Evolutionary conservation across 2,888 invertebrate species (phyloP).

Genomic region (Cephus pulcher): DNA sequence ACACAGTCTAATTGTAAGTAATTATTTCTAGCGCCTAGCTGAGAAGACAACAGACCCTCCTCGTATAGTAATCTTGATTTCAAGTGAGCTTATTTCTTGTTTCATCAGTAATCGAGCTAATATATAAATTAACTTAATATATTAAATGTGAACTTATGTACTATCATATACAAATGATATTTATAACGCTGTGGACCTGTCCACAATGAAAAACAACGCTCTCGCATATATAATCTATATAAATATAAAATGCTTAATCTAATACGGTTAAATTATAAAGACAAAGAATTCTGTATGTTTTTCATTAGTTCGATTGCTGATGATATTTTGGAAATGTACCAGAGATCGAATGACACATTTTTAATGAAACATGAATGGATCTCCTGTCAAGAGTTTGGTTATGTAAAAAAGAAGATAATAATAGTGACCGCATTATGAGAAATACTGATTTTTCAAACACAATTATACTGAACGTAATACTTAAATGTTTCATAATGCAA

Average conservation of each 20-base stretch:
- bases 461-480: background rate
- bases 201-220: slow-evolving; percentile 46
- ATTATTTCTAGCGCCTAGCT: background rate
- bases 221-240: slow-evolving; percentile 37
- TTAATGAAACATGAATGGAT: background rate
- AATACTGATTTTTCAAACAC: background rate
- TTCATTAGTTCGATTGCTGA: slow-evolving; percentile 21
- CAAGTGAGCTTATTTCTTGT: slow-evolving; percentile 24
- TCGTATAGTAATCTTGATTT: slow-evolving; percentile 45
- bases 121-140: slow-evolving; percentile 44
- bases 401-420: background rate
- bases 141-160: slow-evolving; percentile 37
- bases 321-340: slow-evolving; percentile 21
- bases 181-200: slow-evolving; percentile 50
- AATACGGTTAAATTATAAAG: slow-evolving; percentile 28
- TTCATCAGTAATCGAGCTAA: slow-evolving; percentile 28
- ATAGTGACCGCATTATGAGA: background rate
- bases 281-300: background rate
- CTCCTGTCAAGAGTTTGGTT: background rate
- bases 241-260: slow-evolving; percentile 32
- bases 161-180: slow-evolving; percentile 52
- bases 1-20: background rate
- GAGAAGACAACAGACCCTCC: slow-evolving; percentile 4
- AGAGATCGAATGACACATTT: slow-evolving; percentile 17
- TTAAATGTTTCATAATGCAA: background rate